Percentiles rank a stretch among this genome's conserved stretches.
These are phyloP conservation scores for Diabrotica virgifera DNA, from an alignment of 1,140 invertebrate genomes.

Conservation along the genomic window DNA sequence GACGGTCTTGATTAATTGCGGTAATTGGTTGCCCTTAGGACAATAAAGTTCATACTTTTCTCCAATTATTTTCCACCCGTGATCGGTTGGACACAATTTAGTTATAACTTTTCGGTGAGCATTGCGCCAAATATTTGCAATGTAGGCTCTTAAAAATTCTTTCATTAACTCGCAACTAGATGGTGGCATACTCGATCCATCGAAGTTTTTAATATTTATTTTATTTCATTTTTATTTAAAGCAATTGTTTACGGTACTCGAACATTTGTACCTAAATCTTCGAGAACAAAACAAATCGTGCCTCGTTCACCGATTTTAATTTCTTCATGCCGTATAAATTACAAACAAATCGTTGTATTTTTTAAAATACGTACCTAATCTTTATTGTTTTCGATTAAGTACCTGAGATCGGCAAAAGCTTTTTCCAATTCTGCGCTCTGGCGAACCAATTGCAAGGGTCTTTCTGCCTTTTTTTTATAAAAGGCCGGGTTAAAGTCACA, in stretches of 20 bases:
- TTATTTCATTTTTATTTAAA: too few relatives aligned
- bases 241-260: constrained; percentile 9
- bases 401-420: neutral
- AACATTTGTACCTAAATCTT: constrained; percentile 21
- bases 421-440: constrained; percentile 10
- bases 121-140: constrained; percentile 15
- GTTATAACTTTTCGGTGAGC: too few relatives aligned
- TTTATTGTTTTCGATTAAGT: constrained; percentile 6
- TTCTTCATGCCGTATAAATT: too few relatives aligned
- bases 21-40: constrained; percentile 17
- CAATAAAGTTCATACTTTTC: constrained; percentile 19
- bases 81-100: constrained; percentile 18
- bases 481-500: neutral
- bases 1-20: neutral
- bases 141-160: constrained; percentile 19
- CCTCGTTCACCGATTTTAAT: constrained; percentile 21
- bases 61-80: constrained; percentile 18
- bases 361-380: too few relatives aligned
- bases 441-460: neutral
- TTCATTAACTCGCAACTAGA: constrained; percentile 19
- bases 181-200: constrained; percentile 12
- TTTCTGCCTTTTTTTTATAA: neutral
- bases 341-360: too few relatives aligned
- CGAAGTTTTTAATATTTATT: constrained; percentile 12
- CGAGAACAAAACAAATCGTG: constrained; percentile 22